Base-by-base conservation (phyloP, 2,888 invertebrate species). In the Mylabris sibirica region DNA sequence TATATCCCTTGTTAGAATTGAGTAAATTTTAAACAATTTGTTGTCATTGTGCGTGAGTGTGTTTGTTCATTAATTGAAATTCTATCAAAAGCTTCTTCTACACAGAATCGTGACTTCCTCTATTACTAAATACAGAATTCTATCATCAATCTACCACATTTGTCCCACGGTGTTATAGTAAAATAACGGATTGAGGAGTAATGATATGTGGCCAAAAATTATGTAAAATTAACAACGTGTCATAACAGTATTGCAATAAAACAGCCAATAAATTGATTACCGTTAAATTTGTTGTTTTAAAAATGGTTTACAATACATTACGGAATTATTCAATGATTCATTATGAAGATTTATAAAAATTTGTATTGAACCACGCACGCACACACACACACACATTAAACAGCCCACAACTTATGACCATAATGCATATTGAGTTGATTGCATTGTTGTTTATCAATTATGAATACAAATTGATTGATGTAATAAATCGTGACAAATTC, bases 351-450 rank as follows among this genome's bases (percentile, higher is more conserved):
- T 41, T 41, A 22, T 9, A 60, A 20, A 26, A 30, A 34, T 30
- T 20, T 20, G 17, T 20, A 49, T 49, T n/a, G 4, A 20, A 20
- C 17, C 49, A 49, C 49, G 6, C 49, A 49, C 41, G 3, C 9
- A 30, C 30, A 30, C 30, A 30, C 30, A 30, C 30, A 5, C 30
- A 30, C 35, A 35, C 35, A 11, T 12, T 14, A 41, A 65, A 65
- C 63, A 61, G 61, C 64, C 63, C 64, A 63, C 68, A 65, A 65
- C 4, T 20, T 49, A 49, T 49, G 49, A 20, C 49, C 20, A 17
- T 49, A 49, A 61, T 66, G 69, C 69, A 70, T 63, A 71, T 67
- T 65, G 63, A 72, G 70, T 66, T 65, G 67, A 65, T 67, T 67
- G 69, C 67, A 65, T 57, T 59, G 61, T 64, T 53, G 64, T 57